Evolutionary conservation across 2,888 invertebrate species (phyloP).

Genomic region (Ichneumon xanthorius): DNA sequence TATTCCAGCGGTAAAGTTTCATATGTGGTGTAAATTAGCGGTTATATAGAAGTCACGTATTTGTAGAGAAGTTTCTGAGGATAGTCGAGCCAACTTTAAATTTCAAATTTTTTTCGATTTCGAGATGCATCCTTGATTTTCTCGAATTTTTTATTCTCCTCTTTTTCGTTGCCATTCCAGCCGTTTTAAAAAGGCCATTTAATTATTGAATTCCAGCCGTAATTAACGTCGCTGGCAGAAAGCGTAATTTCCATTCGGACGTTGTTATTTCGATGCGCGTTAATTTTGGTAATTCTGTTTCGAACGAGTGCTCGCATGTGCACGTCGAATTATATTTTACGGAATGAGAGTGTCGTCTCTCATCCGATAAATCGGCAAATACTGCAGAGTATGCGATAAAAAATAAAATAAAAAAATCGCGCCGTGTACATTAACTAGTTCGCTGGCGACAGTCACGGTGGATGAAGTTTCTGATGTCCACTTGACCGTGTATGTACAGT

Average conservation of each 20-base stretch:
- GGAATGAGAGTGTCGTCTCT: neutral
- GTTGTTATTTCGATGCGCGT: neutral
- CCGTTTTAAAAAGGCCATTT: neutral
- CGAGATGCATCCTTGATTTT: neutral
- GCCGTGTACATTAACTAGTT: neutral
- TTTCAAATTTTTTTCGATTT: neutral
- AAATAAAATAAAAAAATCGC: neutral
- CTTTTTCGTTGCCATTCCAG: neutral
- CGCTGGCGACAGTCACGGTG: neutral
- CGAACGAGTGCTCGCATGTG: neutral
- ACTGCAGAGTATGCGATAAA: neutral
- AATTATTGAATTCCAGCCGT: neutral
- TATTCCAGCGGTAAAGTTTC: neutral
- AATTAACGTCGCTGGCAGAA: neutral
- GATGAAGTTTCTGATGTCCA: constrained; percentile 4
- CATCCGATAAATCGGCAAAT: neutral
- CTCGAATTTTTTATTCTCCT: neutral
- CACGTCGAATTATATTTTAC: neutral
- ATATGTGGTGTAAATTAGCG: no score
- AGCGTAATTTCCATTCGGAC: neutral
- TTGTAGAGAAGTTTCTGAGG: no score
- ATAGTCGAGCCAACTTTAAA: no score
- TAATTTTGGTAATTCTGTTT: neutral
- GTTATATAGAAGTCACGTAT: no score
- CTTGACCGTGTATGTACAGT: neutral